These are phyloP conservation scores for Yasuhikotakia modesta DNA, from an alignment of 2,797 vertebrate genomes.

Conservation along the genomic window DNA sequence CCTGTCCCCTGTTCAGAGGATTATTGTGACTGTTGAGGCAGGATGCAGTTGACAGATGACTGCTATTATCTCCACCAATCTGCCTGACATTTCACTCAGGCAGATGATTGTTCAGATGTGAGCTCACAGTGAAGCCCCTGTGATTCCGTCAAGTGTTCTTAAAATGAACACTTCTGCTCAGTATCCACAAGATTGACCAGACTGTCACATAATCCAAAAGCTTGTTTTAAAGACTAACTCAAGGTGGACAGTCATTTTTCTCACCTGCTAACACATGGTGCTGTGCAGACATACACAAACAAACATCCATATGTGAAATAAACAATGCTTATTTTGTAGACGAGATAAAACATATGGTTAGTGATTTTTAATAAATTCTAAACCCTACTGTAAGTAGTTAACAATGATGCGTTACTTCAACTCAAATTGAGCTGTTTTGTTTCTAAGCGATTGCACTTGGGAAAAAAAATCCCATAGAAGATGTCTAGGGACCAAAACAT, in stretches of 20 bases:
- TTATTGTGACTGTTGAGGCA: slow-evolving; percentile 75
- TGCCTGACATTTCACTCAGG: slow-evolving; percentile 73
- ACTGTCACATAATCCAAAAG: slow-evolving; percentile 31
- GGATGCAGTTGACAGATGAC: slow-evolving; percentile 79
- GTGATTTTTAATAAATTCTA: not conserved
- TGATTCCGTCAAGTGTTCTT: slow-evolving; percentile 62
- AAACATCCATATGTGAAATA: not conserved
- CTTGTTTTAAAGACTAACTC: slow-evolving; percentile 37
- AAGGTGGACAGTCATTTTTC: slow-evolving; percentile 18
- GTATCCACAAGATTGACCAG: slow-evolving; percentile 41
- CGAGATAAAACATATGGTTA: not conserved
- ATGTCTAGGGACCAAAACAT: not conserved
- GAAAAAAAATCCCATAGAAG: not conserved
- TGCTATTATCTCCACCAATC: slow-evolving; percentile 80
- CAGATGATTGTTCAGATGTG: slow-evolving; percentile 78
- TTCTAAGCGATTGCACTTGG: too few relatives aligned
- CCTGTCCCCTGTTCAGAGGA: slow-evolving; percentile 69
- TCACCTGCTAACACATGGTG: slow-evolving; percentile 7
- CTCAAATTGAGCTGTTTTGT: too few relatives aligned
- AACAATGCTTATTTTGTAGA: slow-evolving; percentile 14
- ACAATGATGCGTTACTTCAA: not conserved
- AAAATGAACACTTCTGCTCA: slow-evolving; percentile 44
- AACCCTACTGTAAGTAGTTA: not conserved
- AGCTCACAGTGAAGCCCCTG: slow-evolving; percentile 68
- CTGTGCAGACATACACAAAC: slow-evolving; percentile 13